Evolutionary conservation across 2,888 invertebrate genomes (phyloP), one percentile per base, ranked within the genome.

Genomic region (Matsumyia berberina): DNA sequence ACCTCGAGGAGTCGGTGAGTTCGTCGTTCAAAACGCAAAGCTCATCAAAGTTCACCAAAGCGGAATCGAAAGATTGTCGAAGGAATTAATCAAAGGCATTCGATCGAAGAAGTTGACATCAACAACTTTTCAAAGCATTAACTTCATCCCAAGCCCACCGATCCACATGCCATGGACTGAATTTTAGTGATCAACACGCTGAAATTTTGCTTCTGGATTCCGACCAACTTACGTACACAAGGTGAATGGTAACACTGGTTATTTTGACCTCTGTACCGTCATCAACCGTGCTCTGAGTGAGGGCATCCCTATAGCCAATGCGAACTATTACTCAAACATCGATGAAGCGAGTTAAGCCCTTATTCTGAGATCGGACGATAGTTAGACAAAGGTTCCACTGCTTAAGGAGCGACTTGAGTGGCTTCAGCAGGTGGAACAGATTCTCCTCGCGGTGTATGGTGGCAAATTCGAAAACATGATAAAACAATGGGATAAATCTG

Each of bases 171-270:
- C 0, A 92, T 95, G 0, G 96, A 98, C 89, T 98, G 97, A 97
- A 94, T 98, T 69, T 98, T 99, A 92, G 93, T 99, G 0, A 94
- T 96, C 0, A 98, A 99, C 91, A 95, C 97, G 0, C 92, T 99
- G 7, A 99, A 99, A 91, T 99, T 98, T 92, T 99, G 98, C 86
- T 99, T 99, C 91, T 99, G 99, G 99, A 94, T 95, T 0, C 93
- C 93, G 4, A 92, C 92, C 0, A 94, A 95, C 86, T 96, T n/a
- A n/a, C n/a, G n/a, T n/a, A n/a, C n/a, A 95, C 94, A 93, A 92
- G 17, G 95, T 96, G 0, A 93, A 95, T 87, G 94, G 94, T 0
- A 94, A 97, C 87, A 94, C 96, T 0, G 99, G 99, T 0, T 99
- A 99, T 91, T 97, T 95, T 92, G 98, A 97, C 0, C 91, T 98